Base-by-base conservation (phyloP, 2,888 invertebrate genomes). In the Eurytoma californica region DNA sequence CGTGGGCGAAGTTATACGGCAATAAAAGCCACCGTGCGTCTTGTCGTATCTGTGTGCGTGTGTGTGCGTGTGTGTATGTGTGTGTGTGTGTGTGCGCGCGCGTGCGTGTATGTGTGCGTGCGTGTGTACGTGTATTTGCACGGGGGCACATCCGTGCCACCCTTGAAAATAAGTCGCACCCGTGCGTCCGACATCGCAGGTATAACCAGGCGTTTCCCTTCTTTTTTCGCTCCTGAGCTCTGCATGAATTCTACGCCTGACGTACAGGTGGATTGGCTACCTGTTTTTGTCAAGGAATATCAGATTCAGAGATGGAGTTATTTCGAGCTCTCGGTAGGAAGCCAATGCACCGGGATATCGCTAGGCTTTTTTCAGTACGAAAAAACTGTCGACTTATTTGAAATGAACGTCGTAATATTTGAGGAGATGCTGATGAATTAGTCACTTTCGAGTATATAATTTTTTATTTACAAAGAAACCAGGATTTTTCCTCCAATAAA, bases 1-100 rank as follows among this genome's bases (percentile, higher is more conserved):
- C 13, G 57, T 53, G 67, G 67, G 18, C 57, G 28, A 68, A 63
- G 53, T 24, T 73, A 16, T 14, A 28, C 3, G 66, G 72, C 55
- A 78, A 72, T 72, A 67, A 78, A 78, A 78, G 55, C 72, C 66
- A 16, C 16, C 51, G 57, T 55, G 63, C 63, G 66, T 72, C 72
- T 72, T 39, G 47, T 20, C 16, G 16, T 14, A 20, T 14, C 14
- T 57, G 16, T n/a, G 24, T 76, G 16, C 66, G 47, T 63, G 30
- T 16, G 24, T 14, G 24, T 14, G 18, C 47, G 13, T 20, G 24
- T 69, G 14, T 49, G 16, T n/a, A 18, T 77, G 16, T 66, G 47
- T 55, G 30, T 16, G 24, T 14, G 24, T 14, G 14, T 47, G 13
- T 24, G 24, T 69, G 24, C 70, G 16, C 67, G 47, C 55, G 30